Percentiles rank a stretch among this genome's conserved stretches.
Conservation (phyloP, 2,113 vertebrate genomes). For the Peromyscus polionotus region DNA sequence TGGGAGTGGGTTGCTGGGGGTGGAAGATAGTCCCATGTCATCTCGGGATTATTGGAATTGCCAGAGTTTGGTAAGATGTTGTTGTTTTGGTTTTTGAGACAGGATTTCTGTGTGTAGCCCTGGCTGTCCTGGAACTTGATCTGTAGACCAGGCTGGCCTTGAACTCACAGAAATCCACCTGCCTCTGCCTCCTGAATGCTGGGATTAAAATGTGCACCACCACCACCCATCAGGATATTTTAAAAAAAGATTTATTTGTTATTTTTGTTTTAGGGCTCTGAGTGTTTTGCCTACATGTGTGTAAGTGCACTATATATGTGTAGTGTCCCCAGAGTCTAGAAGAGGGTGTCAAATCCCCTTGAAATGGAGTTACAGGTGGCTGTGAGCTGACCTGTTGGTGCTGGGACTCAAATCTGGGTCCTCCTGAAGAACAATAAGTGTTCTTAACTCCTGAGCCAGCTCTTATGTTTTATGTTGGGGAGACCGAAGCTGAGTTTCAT, state of each 20-base stretch:
- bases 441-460: not conserved
- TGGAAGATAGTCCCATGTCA: not conserved
- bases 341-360: not conserved
- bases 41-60: not conserved
- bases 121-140: not conserved
- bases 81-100: not conserved
- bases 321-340: not conserved
- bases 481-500: not conserved
- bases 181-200: not conserved
- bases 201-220: not conserved
- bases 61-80: not conserved
- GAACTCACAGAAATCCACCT: not conserved
- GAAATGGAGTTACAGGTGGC: not conserved
- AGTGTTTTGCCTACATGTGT: not conserved
- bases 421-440: not conserved
- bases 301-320: not conserved
- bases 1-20: too few species aligned
- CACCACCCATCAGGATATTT: not conserved
- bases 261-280: not conserved
- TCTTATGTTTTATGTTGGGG: not conserved
- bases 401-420: not conserved
- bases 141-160: not conserved
- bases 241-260: not conserved
- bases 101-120: not conserved
- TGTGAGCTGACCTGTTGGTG: not conserved